Evolutionary conservation across 2,113 vertebrate species (phyloP).

Genomic region (Cyprichromis sp.): DNA sequence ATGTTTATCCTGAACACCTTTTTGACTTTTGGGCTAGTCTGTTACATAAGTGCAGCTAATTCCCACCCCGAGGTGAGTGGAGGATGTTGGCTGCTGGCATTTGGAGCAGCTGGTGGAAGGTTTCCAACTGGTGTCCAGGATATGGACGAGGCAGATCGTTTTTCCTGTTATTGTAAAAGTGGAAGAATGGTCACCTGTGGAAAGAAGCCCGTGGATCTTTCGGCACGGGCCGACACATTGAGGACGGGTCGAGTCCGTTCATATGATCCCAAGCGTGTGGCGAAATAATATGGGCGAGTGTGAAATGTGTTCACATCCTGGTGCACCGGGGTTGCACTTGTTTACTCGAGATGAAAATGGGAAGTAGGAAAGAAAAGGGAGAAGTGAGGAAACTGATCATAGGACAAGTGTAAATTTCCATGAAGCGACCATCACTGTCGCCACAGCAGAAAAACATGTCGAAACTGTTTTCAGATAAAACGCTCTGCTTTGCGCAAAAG

Average conservation of each 20-base stretch:
- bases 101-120: neutral
- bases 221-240: neutral
- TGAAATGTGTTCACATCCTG: neutral
- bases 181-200: neutral
- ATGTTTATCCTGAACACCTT: neutral
- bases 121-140: conserved; percentile 38
- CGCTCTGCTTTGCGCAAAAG: neutral
- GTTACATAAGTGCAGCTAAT: conserved; percentile 25
- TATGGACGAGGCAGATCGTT: neutral
- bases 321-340: neutral
- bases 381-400: neutral
- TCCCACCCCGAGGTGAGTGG: conserved; percentile 20
- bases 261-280: neutral
- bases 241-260: neutral
- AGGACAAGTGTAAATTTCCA: neutral
- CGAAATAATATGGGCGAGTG: neutral
- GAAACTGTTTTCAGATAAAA: neutral
- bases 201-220: neutral
- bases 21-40: neutral
- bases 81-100: neutral
- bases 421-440: neutral
- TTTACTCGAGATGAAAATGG: conserved; percentile 11
- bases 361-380: neutral
- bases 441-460: neutral
- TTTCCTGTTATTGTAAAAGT: conserved; percentile 62